These are phyloP conservation scores for Sorex araneus DNA, from an alignment of 2,113 vertebrate genomes.

Conservation along the genomic window DNA sequence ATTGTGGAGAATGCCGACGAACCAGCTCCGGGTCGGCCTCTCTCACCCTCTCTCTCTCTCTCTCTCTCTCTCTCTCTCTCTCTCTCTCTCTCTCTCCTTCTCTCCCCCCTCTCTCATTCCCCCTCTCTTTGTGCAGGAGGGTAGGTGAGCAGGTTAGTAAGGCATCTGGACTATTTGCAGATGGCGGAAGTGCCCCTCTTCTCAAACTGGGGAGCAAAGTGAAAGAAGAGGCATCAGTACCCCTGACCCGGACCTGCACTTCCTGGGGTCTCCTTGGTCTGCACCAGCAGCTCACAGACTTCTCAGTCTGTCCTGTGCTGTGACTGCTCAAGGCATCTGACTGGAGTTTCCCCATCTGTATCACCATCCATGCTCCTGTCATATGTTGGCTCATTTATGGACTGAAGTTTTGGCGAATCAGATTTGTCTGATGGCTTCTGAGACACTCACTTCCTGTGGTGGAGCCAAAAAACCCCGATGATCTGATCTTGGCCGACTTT, in stretches of 20 bases:
- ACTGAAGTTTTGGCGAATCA: neutral
- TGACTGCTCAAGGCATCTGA: neutral
- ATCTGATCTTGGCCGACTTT: neutral
- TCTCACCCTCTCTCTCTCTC: neutral
- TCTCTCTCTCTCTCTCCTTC: too few relatives aligned
- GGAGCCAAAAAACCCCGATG: neutral
- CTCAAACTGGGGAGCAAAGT: neutral
- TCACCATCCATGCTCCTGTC: neutral
- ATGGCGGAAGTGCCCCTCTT: conserved; percentile 37
- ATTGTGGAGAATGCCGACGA: neutral
- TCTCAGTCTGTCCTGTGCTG: neutral
- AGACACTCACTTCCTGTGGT: neutral
- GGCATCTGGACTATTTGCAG: conserved; percentile 22
- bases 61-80: too few relatives aligned
- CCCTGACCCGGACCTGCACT: neutral
- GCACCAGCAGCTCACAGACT: accelerated
- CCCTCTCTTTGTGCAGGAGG: neutral
- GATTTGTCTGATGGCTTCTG: neutral
- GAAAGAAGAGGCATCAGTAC: neutral
- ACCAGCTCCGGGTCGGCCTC: conserved; percentile 28
- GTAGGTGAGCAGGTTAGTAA: conserved; percentile 50
- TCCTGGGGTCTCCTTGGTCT: neutral
- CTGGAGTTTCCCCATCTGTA: neutral
- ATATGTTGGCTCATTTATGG: neutral
- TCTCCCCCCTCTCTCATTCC: too few relatives aligned